phyloP scores from a whole-genome alignment of 2,888 invertebrate genomes.

The Xanthia togata region DNA sequence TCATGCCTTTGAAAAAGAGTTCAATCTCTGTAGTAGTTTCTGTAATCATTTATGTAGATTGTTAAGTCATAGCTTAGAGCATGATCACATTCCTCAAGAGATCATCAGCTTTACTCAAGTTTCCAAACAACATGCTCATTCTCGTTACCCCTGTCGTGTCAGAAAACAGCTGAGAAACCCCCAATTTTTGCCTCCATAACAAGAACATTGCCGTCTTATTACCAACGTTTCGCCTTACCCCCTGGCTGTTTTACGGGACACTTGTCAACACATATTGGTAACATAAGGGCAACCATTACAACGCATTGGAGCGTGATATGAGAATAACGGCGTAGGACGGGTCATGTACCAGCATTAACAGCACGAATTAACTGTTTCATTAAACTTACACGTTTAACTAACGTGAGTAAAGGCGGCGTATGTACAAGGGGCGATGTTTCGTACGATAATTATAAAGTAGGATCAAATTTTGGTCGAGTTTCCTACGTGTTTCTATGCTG shows the following conservation, averaged over 20 bases:
- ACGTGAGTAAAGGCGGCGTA: slow-evolving; percentile 47
- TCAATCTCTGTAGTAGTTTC: no score
- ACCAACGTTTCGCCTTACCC: slow-evolving; percentile 36
- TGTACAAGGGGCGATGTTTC: slow-evolving; percentile 48
- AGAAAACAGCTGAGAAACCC: slow-evolving; percentile 5
- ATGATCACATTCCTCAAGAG: not conserved
- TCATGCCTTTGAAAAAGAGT: not conserved
- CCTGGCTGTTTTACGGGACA: slow-evolving; percentile 45
- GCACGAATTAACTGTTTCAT: slow-evolving; percentile 74
- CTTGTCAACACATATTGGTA: slow-evolving; percentile 62
- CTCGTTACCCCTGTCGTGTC: not conserved
- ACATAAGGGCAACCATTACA: slow-evolving; percentile 51
- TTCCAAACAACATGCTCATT: not conserved
- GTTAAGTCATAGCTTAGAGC: not conserved
- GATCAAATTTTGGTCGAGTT: slow-evolving; percentile 56
- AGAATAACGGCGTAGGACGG: slow-evolving; percentile 57
- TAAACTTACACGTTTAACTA: slow-evolving; percentile 70
- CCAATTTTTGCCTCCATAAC: slow-evolving; percentile 24
- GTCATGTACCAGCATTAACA: slow-evolving; percentile 61
- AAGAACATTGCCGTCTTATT: slow-evolving; percentile 26
- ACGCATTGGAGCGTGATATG: slow-evolving; percentile 53
- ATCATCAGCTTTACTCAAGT: not conserved
- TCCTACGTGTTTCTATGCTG: slow-evolving; percentile 41
- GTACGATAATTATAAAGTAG: slow-evolving; percentile 55
- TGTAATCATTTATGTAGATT: not conserved